A percentile compares a stretch with the other conserved stretches of the same genome.
Evolutionary conservation across 2,797 vertebrate genomes (phyloP).

Genomic region (Eidolon dupreanum): DNA sequence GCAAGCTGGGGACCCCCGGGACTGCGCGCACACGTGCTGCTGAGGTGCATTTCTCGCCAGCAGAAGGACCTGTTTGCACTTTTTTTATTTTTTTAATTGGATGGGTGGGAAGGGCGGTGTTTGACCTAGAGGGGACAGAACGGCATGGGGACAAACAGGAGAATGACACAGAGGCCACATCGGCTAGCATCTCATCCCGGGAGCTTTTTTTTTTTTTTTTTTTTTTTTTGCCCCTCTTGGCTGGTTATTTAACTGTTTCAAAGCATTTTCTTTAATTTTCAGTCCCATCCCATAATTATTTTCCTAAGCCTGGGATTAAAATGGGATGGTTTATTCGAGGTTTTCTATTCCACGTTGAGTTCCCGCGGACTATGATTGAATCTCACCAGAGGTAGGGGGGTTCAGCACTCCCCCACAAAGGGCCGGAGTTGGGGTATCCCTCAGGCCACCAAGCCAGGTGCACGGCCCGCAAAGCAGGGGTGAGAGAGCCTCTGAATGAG

Average conservation of each 20-base stretch:
- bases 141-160: accelerated
- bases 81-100: not conserved
- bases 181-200: accelerated
- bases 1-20: not conserved
- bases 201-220: too few species aligned
- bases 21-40: not conserved
- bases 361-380: accelerated
- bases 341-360: not conserved
- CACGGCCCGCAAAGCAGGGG: accelerated
- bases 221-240: too few species aligned
- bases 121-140: not conserved
- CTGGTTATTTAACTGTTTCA: not conserved
- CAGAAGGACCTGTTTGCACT: not conserved
- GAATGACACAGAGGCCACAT: not conserved
- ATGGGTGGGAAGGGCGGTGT: accelerated
- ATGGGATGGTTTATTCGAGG: accelerated
- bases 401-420: accelerated
- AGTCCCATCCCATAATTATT: not conserved
- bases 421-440: accelerated
- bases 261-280: not conserved
- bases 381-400: not conserved
- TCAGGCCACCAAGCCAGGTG: accelerated
- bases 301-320: not conserved
- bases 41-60: not conserved
- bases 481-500: accelerated